Base-by-base conservation (phyloP, 2,113 vertebrate genomes). In the Paratilapia polleni region DNA sequence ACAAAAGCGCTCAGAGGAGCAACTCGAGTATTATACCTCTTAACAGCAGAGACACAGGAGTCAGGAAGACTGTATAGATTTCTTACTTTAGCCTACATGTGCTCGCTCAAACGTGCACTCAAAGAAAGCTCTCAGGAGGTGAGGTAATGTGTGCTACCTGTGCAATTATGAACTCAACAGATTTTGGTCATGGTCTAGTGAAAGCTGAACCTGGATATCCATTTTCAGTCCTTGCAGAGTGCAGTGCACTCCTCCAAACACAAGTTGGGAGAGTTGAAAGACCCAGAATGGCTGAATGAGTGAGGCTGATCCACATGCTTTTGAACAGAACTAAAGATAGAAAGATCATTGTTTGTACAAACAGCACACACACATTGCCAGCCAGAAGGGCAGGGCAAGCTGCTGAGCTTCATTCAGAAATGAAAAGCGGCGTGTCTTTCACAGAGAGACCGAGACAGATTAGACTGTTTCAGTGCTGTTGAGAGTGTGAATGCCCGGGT, bases 91-190 rank as follows among this genome's bases (percentile, higher is more conserved):
- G 58, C 38, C 54, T 8, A 8, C 3, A 47, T 12, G 31, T 8
- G 24, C 38, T 7, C 60, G 24, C 57, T 5, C 47, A 26, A 81
- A 79, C n/a, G 58, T 79, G 77, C 62, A 19, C 70, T 60, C 73
- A 61, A 36, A 91, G 61, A 81, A 83, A 38, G 34, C 83, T 82
- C 74, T 87, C 61, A 4, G 73, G 68, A 78, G 87, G 59, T 91
- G 89, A 88, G 86, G 92, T 89, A n/a, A 92, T 86, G 91, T 76
- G 79, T 15, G 81, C 89, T 91, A 92, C 90, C 92, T 92, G 91
- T 77, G 86, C 89, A 88, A 93, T 93, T 90, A 93, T 89, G 89
- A 92, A 91, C 92, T 93, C 84, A 87, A 91, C 85, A 81, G 83
- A 90, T 90, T 86, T 89, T 26, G 91, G 88, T 90, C 91, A 88